Base-by-base conservation (phyloP, 2,888 invertebrate species). In the Lissocephala sabroskyi region DNA sequence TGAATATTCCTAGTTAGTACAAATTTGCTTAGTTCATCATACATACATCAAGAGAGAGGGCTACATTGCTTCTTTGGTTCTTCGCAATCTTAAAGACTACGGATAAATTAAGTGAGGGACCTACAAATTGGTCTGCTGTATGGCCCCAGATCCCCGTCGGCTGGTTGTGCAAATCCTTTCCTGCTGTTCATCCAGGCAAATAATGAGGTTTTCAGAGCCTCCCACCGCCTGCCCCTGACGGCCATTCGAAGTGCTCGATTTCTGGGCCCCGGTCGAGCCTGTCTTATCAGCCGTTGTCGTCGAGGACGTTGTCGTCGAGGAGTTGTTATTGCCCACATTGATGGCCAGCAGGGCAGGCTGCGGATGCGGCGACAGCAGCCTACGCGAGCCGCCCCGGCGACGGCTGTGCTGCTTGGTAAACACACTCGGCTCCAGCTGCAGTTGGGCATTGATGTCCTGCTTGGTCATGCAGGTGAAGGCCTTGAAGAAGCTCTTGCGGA, bases 401-500 rank as follows among this genome's bases (percentile, higher is more conserved):
- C 73, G 75, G 43, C 79, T 83, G 4, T 68, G 79, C 52, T 77
- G 81, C 55, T 77, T 83, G 14, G 88, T 87, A 67, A 95, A 93
- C 35, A 94, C 91, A 80, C 95, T 95, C 82, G 95, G 95, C 80
- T 96, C 96, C 49, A 92, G 87, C 76, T 95, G 93, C 41, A 96
- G 85, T 2, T 94, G 91, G 0, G 94, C 94, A 80, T 96, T 96
- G 9, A 94, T 90, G 62, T 95, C 95, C 67, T 92, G 92, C 2
- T 92, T 91, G 0, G 92, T 91, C 6, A 93, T 93, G 79, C 96
- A 96, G 1, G 94, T 93, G 85, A 95, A 96, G 3, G 95, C 96
- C 83, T 96, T 96, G 71, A 94, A 85, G 82, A 96, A 96, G 82
- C 95, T 95, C 86, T 96, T 96, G 84, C 95, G 96, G 84, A 96